Evolutionary conservation across 2,113 vertebrate genomes (phyloP), one percentile per base, ranked within the genome.

Genomic region (Todiramphus saurophagus): DNA sequence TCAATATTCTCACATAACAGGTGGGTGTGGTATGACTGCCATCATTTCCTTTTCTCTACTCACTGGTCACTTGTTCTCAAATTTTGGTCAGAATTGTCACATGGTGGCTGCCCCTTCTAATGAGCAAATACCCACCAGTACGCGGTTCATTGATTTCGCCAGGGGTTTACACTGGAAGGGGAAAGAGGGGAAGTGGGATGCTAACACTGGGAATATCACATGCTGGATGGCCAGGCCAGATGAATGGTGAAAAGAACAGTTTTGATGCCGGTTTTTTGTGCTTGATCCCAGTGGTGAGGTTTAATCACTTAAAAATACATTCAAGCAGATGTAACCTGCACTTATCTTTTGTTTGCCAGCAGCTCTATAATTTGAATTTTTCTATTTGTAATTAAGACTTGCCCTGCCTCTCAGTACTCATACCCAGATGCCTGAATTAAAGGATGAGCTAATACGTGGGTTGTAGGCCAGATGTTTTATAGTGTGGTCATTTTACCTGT

Each of bases 391-490:
- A 19, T 67, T 53, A 63, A 74, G 55, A 39, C 23, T 66, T 67
- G 44, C 50, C 16, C 69, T 63, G 48, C 25, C 13, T 31, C 41
- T 64, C 14, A 39, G 19, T 64, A 30, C 51, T 68, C 37, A 23
- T 17, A 33, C 18, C 7, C 13, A 66, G 44, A 11, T 16, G 20
- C 35, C 80, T 66, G 67, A 68, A 3, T 60, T 33, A 60, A 51
- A 83, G 13, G 20, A 62, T 17, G 23, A 31, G 60, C 15, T 69
- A 73, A n/a, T 46, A 27, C 33, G 11, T 1, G 44, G 27, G 6
- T 33, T 4, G 0, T 24, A 21, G 39, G 14, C 33, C 39, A 37
- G 13, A 2, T 0, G 8, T 27, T 63, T 37, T 62, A 24, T 4
- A 46, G 18, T 4, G 46, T 4, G 14, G n/a, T 27, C 10, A 13